A percentile compares a stretch with the other conserved stretches of the same genome.
These are phyloP conservation scores for Pollenia labialis DNA, from an alignment of 2,888 invertebrate genomes.

Conservation along the genomic window DNA sequence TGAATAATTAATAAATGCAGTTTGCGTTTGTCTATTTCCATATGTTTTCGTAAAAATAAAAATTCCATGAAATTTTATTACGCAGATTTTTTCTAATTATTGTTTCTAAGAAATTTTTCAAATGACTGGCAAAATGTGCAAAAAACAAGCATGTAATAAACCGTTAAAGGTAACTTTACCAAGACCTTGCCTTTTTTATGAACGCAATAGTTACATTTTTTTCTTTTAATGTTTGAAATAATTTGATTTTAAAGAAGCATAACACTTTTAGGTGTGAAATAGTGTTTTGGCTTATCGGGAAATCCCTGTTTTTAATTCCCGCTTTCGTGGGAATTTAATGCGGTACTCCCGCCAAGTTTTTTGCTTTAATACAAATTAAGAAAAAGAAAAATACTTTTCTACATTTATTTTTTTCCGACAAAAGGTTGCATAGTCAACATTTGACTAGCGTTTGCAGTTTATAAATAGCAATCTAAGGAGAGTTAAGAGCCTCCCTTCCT, in stretches of 20 bases:
- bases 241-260: not conserved
- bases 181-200: conserved; percentile 36
- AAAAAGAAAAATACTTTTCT: too few species aligned
- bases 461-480: too few species aligned
- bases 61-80: conserved; percentile 40
- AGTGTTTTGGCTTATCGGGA: not conserved
- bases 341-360: too few species aligned
- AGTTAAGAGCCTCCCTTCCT: too few species aligned
- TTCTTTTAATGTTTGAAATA: conserved; percentile 2
- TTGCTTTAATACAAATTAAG: too few species aligned
- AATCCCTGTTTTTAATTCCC: not conserved
- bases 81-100: conserved; percentile 13
- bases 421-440: too few species aligned
- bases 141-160: conserved; percentile 33
- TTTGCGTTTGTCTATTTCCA: conserved; percentile 45
- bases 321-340: too few species aligned
- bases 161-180: conserved; percentile 4
- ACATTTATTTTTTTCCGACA: too few species aligned
- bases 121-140: not conserved
- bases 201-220: not conserved
- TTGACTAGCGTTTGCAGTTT: too few species aligned
- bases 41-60: conserved; percentile 1
- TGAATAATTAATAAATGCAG: conserved; percentile 37
- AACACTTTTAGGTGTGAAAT: not conserved
- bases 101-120: conserved; percentile 21